Evolutionary conservation across 2,888 invertebrate species (phyloP).

Genomic region (Sthenelais limicola): DNA sequence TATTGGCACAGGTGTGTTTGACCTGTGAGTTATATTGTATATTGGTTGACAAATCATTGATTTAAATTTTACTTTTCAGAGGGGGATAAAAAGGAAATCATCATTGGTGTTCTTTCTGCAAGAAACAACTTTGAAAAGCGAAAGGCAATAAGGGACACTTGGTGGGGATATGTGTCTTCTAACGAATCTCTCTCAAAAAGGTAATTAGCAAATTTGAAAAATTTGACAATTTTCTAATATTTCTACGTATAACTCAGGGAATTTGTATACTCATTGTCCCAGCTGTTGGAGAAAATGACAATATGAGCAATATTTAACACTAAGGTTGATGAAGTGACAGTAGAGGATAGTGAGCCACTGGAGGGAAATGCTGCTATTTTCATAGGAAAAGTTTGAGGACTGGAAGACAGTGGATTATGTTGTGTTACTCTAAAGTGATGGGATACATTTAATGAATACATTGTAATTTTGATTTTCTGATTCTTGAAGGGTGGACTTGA

Average conservation of each 20-base stretch:
- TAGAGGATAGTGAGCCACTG: not conserved
- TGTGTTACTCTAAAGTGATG: not conserved
- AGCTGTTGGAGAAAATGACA: too few relatives aligned
- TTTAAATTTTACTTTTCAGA: slow-evolving; percentile 7
- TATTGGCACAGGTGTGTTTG: too few relatives aligned
- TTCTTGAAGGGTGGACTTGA: slow-evolving; percentile 28
- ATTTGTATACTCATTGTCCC: too few relatives aligned
- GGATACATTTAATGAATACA: not conserved
- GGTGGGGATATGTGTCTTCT: not conserved
- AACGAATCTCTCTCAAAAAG: slow-evolving; percentile 4
- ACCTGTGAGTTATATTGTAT: too few relatives aligned
- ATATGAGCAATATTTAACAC: not conserved
- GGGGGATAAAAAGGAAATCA: slow-evolving; percentile 10
- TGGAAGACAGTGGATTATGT: not conserved
- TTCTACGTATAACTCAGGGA: too few relatives aligned
- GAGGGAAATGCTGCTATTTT: too few relatives aligned
- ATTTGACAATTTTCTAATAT: too few relatives aligned
- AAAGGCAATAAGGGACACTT: slow-evolving; percentile 33
- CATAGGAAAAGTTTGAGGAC: not conserved
- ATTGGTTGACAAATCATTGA: not conserved
- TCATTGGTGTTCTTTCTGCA: slow-evolving; percentile 32
- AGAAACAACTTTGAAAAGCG: slow-evolving; percentile 24
- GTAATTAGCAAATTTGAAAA: not conserved
- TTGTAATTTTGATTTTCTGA: not conserved
- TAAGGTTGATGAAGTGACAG: not conserved